Evolutionary conservation across 2,113 vertebrate genomes (phyloP), one percentile per base, ranked within the genome.

Genomic region (Blennius ocellaris): DNA sequence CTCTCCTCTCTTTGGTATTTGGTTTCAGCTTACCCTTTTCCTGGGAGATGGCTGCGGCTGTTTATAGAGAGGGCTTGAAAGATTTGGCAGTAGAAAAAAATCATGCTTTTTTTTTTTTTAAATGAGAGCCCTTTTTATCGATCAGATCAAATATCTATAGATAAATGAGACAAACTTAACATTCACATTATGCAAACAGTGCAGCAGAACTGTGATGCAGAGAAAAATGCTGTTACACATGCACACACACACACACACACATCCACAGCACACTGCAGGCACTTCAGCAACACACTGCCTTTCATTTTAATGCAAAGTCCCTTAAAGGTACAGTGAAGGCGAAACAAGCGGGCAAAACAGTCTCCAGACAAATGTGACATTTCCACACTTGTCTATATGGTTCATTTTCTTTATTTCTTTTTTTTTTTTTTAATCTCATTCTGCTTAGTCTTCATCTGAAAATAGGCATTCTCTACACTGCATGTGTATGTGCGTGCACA

Each of bases 291-390:
- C 58, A 67, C 79, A 76, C 70, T 87, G 81, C 70, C 78, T 90
- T 83, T 87, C 73, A 90, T 87, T 85, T 81, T 78, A 83, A 89
- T 78, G 72, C 86, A 84, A 74, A 67, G 73, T 45, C 67, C 73
- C 71, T 87, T 79, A 66, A 79, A 87, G 51, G 70, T 60, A 81
- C 60, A 57, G 59, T 30, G 52, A 76, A 78, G 62, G 73, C 81
- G 73, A 65, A 80, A 82, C 73, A 50, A 73, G 59, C 68, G 85
- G 65, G 56, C 53, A 76, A 79, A 83, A 57, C 56, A 68, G 55
- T 66, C 87, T 58, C 72, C 65, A 81, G 73, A 85, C 65, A 84
- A 82, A 69, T 75, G 76, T 76, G 70, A 79, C 66, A 80, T 52
- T 76, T 66, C 66, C 69, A 55, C 62, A 63, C 76, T 68, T 55